Percentiles rank a stretch among this genome's conserved stretches.
Conservation (phyloP, 2,888 invertebrate species). For the Monoplex corrugatus region DNA sequence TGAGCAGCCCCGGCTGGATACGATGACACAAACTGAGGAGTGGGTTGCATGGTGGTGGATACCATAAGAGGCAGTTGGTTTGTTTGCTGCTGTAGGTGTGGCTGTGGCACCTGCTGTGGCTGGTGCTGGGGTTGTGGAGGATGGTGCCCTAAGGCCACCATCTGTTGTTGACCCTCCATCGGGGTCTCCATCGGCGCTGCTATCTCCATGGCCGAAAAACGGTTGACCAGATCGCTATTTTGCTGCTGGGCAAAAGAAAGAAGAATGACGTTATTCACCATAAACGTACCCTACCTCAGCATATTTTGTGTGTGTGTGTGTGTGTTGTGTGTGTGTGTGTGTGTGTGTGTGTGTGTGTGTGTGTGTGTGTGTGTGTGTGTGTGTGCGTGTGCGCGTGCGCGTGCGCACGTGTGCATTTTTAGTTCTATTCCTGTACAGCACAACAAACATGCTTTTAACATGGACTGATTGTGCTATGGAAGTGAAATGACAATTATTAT, state of each 20-base stretch:
- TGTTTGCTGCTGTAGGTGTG: constrained; percentile 19
- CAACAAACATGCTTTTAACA: too few species aligned
- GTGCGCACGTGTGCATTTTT: too few species aligned
- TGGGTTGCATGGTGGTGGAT: constrained; percentile 17
- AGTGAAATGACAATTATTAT: too few species aligned
- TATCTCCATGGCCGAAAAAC: constrained; percentile 37
- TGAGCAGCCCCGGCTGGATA: neutral
- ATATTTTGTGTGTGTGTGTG: too few species aligned
- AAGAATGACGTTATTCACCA: too few species aligned
- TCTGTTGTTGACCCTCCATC: constrained; percentile 12
- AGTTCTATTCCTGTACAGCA: too few species aligned
- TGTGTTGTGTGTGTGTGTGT: too few species aligned
- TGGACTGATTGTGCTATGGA: too few species aligned
- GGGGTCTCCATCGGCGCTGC: neutral
- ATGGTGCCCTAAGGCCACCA: constrained; percentile 3
- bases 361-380: too few species aligned
- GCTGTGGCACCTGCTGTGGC: neutral
- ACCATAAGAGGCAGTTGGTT: constrained; percentile 27
- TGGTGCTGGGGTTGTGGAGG: constrained; percentile 23
- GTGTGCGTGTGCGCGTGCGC: too few species aligned
- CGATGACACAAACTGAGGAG: constrained; percentile 1
- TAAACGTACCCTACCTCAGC: too few species aligned
- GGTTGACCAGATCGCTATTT: constrained; percentile 30
- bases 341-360: too few species aligned
- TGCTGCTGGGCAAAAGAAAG: constrained; percentile 21